Evolutionary conservation across 2,888 invertebrate genomes (phyloP), one percentile per base, ranked within the genome.

Genomic region (Stenichneumon culpator): DNA sequence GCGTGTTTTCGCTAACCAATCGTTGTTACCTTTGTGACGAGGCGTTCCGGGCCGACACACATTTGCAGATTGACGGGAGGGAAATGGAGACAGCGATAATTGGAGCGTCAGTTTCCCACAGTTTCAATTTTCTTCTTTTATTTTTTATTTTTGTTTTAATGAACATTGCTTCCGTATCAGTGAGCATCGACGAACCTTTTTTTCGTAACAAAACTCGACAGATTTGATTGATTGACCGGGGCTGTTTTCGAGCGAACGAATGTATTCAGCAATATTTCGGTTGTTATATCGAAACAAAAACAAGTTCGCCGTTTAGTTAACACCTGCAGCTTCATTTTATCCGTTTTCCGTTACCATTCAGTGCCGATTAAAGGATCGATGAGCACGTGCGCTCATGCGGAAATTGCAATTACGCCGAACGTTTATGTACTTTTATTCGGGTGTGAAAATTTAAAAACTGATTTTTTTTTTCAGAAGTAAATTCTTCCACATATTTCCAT

Each of bases 261-360:
- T 25, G 57, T 22, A 57, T 57, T 11, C 57, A 25, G 25, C 57
- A 22, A 57, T 57, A 25, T 57, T 57, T 22, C 57, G 57, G 14
- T 57, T 57, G 57, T 57, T 57, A 25, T 57, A 57, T 25, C 57
- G 22, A 11, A 57, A 57, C 14, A 14, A 22, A 25, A 57, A 57
- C 57, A 57, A 14, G 57, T 25, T 14, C 25, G 57, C 14, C 25
- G 57, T 25, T 57, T 57, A 14, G 14, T 57, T 57, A 57, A 57
- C 57, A 25, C 57, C 57, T 57, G 57, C 57, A 57, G 57, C 22
- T 14, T 57, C 22, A 25, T 57, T 57, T 57, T 57, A 25, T 57
- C 25, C 14, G 22, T 11, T 25, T 57, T 57, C 14, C 57, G 25
- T 14, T 57, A 22, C 57, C 25, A 57, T 57, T 57, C 25, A 57